phyloP scores from a whole-genome alignment of 2,888 invertebrate genomes.

The Caenorhabditis sp. region DNA sequence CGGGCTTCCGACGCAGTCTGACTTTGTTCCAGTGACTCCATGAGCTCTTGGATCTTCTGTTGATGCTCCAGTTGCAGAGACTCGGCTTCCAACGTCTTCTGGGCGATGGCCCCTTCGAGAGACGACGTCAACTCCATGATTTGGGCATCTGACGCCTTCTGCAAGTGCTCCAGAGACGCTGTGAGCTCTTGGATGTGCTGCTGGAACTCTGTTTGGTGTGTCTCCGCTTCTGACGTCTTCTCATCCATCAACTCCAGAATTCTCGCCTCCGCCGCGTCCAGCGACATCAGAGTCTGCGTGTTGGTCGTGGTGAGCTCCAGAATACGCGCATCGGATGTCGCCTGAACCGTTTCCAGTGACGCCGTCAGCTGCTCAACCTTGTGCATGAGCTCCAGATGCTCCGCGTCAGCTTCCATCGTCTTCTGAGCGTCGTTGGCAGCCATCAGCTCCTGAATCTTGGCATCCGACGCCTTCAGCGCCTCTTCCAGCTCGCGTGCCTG shows the following conservation, averaged over 20 bases:
- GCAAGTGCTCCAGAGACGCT: too few relatives aligned
- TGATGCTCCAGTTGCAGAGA: neutral
- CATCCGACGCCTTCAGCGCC: neutral
- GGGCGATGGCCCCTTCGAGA: too few relatives aligned
- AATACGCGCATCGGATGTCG: too few relatives aligned
- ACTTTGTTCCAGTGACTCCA: too few relatives aligned
- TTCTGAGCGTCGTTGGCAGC: neutral
- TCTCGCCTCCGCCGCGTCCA: too few relatives aligned
- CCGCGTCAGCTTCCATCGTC: neutral
- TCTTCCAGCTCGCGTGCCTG: neutral
- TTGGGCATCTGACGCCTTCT: neutral
- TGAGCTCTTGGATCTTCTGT: too few relatives aligned
- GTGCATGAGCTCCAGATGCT: too few relatives aligned
- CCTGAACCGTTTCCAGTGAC: too few relatives aligned
- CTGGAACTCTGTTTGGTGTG: neutral
- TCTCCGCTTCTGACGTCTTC: neutral
- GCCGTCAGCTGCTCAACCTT: neutral
- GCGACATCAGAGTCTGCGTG: too few relatives aligned
- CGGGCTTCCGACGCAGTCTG: neutral
- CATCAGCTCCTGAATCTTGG: neutral
- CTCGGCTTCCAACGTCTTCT: too few relatives aligned
- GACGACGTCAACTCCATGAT: conserved; percentile 12
- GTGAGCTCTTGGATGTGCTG: neutral
- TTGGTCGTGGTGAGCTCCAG: neutral
- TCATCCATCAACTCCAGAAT: too few relatives aligned